Conservation (phyloP, 1,140 invertebrate species). For the Berghia stephanieae region DNA sequence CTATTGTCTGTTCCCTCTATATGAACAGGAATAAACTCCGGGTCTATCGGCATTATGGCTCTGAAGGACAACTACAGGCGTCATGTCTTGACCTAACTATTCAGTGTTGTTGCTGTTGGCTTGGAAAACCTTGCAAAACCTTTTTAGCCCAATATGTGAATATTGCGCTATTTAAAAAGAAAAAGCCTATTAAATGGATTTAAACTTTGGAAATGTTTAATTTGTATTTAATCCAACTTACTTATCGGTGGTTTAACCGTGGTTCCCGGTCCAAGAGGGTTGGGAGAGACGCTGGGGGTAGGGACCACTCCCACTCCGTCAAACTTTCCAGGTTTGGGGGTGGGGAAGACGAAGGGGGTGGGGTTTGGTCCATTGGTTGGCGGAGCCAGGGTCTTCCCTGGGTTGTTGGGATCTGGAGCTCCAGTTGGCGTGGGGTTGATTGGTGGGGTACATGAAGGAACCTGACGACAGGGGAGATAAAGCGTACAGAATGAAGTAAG, state of each 20-base stretch:
- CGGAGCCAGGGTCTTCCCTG: neutral
- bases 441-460: slow-evolving; percentile 40
- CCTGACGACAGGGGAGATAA: slow-evolving; percentile 37
- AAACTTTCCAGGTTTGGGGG: slow-evolving; percentile 43
- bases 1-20: too few species aligned
- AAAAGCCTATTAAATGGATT: neutral
- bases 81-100: too few species aligned
- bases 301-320: slow-evolving; percentile 34
- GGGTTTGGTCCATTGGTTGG: slow-evolving; percentile 5
- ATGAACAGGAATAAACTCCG: too few species aligned
- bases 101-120: too few species aligned
- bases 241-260: slow-evolving; percentile 30
- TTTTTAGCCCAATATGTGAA: too few species aligned
- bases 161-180: neutral
- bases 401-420: too few species aligned
- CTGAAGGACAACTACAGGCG: too few species aligned
- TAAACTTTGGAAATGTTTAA: neutral
- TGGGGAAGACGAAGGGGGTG: slow-evolving; percentile 38
- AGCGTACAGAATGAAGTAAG: too few species aligned
- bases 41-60: too few species aligned
- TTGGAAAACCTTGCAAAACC: too few species aligned
- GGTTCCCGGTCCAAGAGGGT: slow-evolving; percentile 23
- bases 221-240: neutral
- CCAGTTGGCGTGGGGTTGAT: neutral
- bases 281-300: slow-evolving; percentile 6